Evolutionary conservation across 2,888 invertebrate species (phyloP).

Genomic region (Acrobasis repandana): DNA sequence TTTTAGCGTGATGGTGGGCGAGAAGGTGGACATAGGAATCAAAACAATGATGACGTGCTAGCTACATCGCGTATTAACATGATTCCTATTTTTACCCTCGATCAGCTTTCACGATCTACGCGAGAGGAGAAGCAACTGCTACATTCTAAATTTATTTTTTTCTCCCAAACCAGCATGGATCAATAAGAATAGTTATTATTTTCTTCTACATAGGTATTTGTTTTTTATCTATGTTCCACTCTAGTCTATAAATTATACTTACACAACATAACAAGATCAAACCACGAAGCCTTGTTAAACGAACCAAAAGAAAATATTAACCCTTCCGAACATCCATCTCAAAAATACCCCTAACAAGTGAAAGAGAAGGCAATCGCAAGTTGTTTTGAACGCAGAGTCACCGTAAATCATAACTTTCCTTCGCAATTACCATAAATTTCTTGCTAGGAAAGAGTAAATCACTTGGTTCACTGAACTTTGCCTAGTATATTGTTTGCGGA

Average conservation of each 20-base stretch:
- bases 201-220: too few relatives aligned
- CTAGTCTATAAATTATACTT: not conserved
- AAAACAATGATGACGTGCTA: too few relatives aligned
- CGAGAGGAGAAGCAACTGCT: too few relatives aligned
- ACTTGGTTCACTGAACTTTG: conserved; percentile 22
- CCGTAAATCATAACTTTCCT: conserved; percentile 59
- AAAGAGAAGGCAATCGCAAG: conserved; percentile 1
- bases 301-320: conserved; percentile 13
- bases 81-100: too few relatives aligned
- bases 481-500: conserved; percentile 11
- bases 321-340: conserved; percentile 2
- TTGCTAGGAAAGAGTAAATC: conserved; percentile 39
- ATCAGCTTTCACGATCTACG: too few relatives aligned
- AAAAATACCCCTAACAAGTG: conserved; percentile 4
- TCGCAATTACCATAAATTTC: conserved; percentile 57
- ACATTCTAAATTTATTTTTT: too few relatives aligned
- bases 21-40: too few relatives aligned
- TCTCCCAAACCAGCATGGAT: too few relatives aligned
- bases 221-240: too few relatives aligned
- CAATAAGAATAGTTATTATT: too few relatives aligned
- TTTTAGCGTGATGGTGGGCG: too few relatives aligned
- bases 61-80: too few relatives aligned
- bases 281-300: conserved; percentile 4
- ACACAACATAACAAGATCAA: not conserved
- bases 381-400: conserved; percentile 32